Evolutionary conservation across 2,888 invertebrate species (phyloP), one percentile per base, ranked within the genome.

Genomic region (Acanthosepion esculentum): DNA sequence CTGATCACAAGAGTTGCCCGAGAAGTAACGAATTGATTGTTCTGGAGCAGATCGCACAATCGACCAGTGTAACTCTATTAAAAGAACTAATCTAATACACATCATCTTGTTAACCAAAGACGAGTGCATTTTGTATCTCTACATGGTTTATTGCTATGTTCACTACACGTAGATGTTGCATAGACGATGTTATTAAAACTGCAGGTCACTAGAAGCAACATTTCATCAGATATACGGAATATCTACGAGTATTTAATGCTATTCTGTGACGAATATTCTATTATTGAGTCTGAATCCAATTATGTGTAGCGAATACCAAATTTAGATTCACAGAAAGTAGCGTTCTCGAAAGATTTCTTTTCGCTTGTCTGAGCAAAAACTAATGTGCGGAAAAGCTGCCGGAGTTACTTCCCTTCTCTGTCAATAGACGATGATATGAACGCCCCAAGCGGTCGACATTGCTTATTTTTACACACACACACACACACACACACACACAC

Each of bases 381-480:
- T 78, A 78, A 78, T 78, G 78, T 18, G 78, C 78, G 78, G 78
- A 78, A 78, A 33, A 78, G 78, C 78, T 78, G 78, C 78, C 78
- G 33, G 78, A 15, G 4, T 78, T 78, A 12, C n/a, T 78, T 78
- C 78, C n/a, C 78, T 33, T 78, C 15, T n/a, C n/a, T 78, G 78
- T 78, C 78, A 78, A 33, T 78, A 78, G 12, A 15, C n/a, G 78
- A 78, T 8, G 78, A n/a, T 29, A 78, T 29, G 78, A 78, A 26
- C 78, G 78, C 78, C 26, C 29, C 26, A 78, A 29, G 78, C n/a
- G 78, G 78, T 78, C 26, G 29, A 4, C 29, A 78, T n/a, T 29
- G 5, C 78, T 41, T 41, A 41, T 41, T 41, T 78, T 64, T 64
- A 64, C 29, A 64, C 26, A 64, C 23, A 26, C 64, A 41, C 41